phyloP scores from a whole-genome alignment of 2,113 vertebrate species.

The Tonatia bakeri region DNA sequence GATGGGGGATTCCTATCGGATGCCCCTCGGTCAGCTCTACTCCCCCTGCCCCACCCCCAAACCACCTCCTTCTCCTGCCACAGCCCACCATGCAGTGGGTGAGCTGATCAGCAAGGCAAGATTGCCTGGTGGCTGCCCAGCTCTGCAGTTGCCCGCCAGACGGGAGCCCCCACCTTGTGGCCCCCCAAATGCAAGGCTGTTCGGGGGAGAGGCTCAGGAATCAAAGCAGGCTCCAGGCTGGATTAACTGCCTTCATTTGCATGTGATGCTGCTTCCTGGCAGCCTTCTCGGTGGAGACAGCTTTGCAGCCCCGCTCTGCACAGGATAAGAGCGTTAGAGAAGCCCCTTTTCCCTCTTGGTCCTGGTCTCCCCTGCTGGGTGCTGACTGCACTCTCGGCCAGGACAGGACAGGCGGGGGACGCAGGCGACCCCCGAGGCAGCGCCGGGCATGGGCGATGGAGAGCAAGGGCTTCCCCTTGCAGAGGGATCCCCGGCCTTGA shows the following conservation, averaged over 20 bases:
- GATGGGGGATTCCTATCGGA: not conserved
- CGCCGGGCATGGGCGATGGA: accelerated
- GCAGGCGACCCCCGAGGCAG: not conserved
- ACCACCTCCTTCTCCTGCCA: not conserved
- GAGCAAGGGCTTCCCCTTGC: not conserved
- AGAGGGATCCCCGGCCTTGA: not conserved
- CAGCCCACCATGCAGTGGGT: not conserved
- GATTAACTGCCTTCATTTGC: conserved; percentile 20
- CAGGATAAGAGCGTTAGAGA: not conserved
- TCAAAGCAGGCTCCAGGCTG: not conserved
- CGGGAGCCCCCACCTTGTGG: not conserved
- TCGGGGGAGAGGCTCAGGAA: not conserved
- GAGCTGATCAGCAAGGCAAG: not conserved
- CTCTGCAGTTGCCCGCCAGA: conserved; percentile 27
- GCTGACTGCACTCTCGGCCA: not conserved
- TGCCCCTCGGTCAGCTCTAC: not conserved
- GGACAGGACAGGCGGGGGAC: not conserved
- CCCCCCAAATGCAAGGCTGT: not conserved
- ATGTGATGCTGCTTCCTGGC: not conserved
- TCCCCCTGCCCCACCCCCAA: accelerated
- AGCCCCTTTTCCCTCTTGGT: not conserved
- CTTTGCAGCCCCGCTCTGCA: not conserved
- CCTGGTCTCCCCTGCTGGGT: not conserved
- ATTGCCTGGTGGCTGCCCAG: not conserved
- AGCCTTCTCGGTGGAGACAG: not conserved